These are phyloP conservation scores for Drosophila cyrtoloma DNA, from an alignment of 2,888 invertebrate genomes.

Conservation along the genomic window DNA sequence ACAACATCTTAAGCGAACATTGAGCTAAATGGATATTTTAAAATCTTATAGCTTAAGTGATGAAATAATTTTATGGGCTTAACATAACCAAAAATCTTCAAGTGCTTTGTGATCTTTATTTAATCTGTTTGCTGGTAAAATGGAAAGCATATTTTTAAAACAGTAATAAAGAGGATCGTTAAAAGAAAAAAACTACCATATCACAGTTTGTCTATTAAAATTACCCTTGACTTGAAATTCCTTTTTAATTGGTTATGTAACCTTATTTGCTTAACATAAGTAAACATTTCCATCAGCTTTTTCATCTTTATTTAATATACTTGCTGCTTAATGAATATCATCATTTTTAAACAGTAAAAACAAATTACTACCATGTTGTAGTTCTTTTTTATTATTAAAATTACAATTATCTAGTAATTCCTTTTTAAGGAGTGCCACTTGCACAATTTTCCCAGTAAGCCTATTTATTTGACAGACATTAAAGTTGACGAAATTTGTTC, in stretches of 20 bases:
- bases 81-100: background rate
- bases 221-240: background rate
- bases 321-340: background rate
- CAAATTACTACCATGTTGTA: background rate
- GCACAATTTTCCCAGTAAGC: background rate
- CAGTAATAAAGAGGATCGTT: background rate
- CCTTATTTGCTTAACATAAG: background rate
- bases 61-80: background rate
- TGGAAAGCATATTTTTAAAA: background rate
- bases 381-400: background rate
- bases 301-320: background rate
- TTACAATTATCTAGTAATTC: background rate
- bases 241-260: background rate
- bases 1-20: background rate
- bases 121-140: background rate
- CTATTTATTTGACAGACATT: slow-evolving; percentile 14
- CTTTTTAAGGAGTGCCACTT: background rate
- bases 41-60: background rate
- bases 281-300: background rate
- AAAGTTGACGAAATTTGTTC: slow-evolving; percentile 20
- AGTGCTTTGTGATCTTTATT: background rate
- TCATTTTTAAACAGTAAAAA: background rate
- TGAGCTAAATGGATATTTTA: background rate
- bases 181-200: background rate
- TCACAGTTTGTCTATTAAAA: background rate